Conservation (phyloP, 2,888 invertebrate species). For the Archaeoteleia sp. region DNA sequence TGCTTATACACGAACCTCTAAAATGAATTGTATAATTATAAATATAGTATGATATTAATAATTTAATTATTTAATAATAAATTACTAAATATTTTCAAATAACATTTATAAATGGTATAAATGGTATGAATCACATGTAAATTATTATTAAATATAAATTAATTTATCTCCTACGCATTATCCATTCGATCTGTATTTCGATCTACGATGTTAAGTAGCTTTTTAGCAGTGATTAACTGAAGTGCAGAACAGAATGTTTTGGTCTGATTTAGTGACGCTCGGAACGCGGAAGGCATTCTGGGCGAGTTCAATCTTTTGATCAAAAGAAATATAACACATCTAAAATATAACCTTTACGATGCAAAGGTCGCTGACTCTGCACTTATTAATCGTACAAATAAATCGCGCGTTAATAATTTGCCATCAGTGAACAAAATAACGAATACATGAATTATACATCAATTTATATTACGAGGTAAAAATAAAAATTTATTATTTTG, state of each 20-base stretch:
- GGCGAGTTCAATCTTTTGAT: constrained; percentile 23
- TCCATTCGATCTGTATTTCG: neutral
- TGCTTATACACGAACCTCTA: no score
- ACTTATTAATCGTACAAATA: constrained; percentile 6
- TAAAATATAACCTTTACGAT: constrained; percentile 21
- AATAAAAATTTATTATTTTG: no score
- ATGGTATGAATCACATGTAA: no score
- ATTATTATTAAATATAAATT: no score
- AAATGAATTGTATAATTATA: no score
- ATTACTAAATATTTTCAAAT: no score
- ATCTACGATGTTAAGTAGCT: constrained; percentile 5
- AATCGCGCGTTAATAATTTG: neutral
- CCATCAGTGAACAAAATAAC: neutral
- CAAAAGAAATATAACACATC: constrained; percentile 28
- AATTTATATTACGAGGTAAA: no score
- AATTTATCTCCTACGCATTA: neutral
- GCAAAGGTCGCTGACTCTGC: constrained; percentile 15
- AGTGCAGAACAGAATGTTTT: constrained; percentile 31
- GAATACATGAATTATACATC: neutral
- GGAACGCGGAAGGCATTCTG: constrained; percentile 46
- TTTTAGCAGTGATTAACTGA: constrained; percentile 29
- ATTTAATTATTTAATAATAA: no score
- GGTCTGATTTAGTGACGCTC: constrained; percentile 34
- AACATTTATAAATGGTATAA: no score
- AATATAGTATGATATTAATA: no score